These are phyloP conservation scores for Gibbula magus DNA, from an alignment of 2,888 invertebrate genomes.

Conservation along the genomic window DNA sequence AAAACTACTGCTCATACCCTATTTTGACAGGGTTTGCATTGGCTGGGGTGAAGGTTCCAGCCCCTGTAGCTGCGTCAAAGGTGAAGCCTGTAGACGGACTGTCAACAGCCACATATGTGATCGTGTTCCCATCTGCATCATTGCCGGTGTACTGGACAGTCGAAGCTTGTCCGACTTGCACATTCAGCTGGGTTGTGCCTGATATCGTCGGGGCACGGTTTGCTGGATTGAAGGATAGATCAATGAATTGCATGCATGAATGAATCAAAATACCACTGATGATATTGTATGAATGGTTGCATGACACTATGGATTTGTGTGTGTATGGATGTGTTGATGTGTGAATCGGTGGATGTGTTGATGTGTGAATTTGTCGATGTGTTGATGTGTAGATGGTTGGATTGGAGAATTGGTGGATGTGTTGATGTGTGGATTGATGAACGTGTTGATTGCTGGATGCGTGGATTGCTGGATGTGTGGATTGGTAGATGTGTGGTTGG, in stretches of 20 bases:
- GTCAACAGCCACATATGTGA: neutral
- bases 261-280: too few relatives aligned
- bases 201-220: neutral
- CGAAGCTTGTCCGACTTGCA: neutral
- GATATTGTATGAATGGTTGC: too few relatives aligned
- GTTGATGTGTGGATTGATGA: too few relatives aligned
- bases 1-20: neutral
- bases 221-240: neutral
- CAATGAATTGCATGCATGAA: neutral
- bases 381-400: too few relatives aligned
- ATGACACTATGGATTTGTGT: too few relatives aligned
- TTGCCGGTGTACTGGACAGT: neutral
- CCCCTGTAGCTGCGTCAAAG: neutral
- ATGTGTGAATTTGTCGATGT: too few relatives aligned
- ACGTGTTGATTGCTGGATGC: too few relatives aligned
- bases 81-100: neutral
- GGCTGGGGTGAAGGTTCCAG: neutral
- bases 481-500: too few relatives aligned
- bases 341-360: too few relatives aligned
- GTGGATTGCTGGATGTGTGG: too few relatives aligned
- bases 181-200: neutral
- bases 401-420: too few relatives aligned
- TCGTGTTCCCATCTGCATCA: neutral
- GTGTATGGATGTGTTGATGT: too few relatives aligned
- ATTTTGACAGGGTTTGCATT: neutral